Percentiles rank a stretch among this genome's conserved stretches.
Conservation (phyloP, 2,797 vertebrate species). For the Acrocephalus scirpaceus region DNA sequence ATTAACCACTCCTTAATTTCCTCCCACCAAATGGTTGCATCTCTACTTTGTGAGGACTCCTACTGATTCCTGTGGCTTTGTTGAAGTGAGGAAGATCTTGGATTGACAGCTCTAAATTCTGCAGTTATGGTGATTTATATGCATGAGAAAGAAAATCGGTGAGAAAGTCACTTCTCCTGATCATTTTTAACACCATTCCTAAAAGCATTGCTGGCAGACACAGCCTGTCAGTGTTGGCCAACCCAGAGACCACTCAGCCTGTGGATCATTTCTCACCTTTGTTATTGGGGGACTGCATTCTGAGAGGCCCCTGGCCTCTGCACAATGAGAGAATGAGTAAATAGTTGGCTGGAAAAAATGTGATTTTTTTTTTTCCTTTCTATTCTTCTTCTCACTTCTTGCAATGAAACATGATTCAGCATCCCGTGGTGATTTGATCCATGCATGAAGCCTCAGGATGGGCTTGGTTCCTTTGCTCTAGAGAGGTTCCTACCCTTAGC, state of each 20-base stretch:
- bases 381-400: background rate
- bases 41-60: background rate
- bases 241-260: background rate
- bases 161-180: background rate
- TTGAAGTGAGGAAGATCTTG: background rate
- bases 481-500: background rate
- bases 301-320: background rate
- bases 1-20: background rate
- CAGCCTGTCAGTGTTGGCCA: background rate
- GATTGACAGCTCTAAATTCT: background rate
- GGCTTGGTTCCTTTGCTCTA: background rate
- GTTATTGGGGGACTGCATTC: background rate
- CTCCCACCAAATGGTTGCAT: background rate
- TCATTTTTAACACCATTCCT: background rate
- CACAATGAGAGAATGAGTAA: background rate
- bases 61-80: background rate
- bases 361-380: background rate
- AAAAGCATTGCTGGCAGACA: conserved; percentile 9
- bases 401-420: background rate
- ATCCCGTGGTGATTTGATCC: background rate
- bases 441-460: background rate
- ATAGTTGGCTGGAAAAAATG: background rate
- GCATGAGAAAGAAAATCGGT: background rate
- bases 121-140: background rate
- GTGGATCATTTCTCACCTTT: background rate